phyloP scores from a whole-genome alignment of 2,888 invertebrate genomes.

The Monochamus alternatus region DNA sequence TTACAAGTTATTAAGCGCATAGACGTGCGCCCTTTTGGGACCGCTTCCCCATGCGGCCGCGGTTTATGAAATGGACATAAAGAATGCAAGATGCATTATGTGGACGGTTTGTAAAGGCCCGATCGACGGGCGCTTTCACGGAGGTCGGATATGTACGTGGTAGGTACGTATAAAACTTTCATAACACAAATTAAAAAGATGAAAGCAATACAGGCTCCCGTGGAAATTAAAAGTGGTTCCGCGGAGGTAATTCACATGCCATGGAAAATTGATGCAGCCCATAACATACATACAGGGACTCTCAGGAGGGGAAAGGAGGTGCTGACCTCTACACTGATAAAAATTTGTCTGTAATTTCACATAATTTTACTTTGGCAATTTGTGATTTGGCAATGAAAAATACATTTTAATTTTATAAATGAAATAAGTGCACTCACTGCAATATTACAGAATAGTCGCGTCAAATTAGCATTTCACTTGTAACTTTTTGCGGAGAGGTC shows the following conservation, averaged over 20 bases:
- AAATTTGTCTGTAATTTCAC: too few relatives aligned
- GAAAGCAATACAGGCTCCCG: constrained; percentile 52
- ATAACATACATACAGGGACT: not conserved
- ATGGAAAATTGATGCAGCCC: constrained; percentile 30
- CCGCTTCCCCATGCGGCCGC: not conserved
- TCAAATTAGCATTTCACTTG: too few relatives aligned
- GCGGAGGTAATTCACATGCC: constrained; percentile 44
- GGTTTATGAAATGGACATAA: constrained; percentile 23
- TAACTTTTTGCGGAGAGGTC: too few relatives aligned
- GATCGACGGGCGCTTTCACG: constrained; percentile 37
- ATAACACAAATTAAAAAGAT: constrained; percentile 58
- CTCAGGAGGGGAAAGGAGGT: not conserved
- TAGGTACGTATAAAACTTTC: constrained; percentile 50
- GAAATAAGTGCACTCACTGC: too few relatives aligned
- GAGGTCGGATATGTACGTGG: constrained; percentile 32
- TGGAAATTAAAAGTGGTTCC: constrained; percentile 55
- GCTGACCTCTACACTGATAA: not conserved
- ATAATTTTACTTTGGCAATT: too few relatives aligned
- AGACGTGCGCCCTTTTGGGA: too few relatives aligned
- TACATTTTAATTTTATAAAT: too few relatives aligned
- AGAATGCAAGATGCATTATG: constrained; percentile 39
- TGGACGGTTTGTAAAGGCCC: constrained; percentile 32
- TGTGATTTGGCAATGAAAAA: too few relatives aligned
- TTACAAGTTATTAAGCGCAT: too few relatives aligned
- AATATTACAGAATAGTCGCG: too few relatives aligned